phyloP scores from a whole-genome alignment of 2,888 invertebrate genomes.

The Drosophila recens region DNA sequence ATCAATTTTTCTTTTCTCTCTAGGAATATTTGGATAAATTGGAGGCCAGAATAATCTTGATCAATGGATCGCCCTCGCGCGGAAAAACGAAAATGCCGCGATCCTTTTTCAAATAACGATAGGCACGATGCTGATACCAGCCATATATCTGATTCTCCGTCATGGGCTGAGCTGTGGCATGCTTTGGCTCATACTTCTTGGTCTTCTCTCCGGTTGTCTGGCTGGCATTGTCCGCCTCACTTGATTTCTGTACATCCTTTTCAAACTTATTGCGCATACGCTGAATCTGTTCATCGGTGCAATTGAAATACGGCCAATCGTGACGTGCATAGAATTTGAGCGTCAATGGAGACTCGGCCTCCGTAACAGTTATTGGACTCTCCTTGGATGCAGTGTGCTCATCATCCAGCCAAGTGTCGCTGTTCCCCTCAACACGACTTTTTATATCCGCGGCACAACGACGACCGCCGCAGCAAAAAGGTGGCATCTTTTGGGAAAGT shows the following conservation, averaged over 20 bases:
- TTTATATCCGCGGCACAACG: conserved; percentile 58
- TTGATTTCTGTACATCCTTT: conserved; percentile 12
- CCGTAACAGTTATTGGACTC: conserved; percentile 29
- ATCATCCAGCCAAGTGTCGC: not conserved
- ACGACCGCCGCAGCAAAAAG: conserved; percentile 69
- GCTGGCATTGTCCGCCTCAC: not conserved
- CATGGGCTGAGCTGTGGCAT: conserved; percentile 52
- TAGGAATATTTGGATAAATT: no score
- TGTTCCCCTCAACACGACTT: not conserved
- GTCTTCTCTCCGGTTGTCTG: not conserved
- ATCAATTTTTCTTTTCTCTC: not conserved
- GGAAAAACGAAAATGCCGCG: conserved; percentile 67
- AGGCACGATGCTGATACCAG: conserved; percentile 67
- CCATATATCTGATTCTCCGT: conserved; percentile 72
- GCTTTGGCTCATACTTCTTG: conserved; percentile 45
- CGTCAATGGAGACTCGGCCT: conserved; percentile 58
- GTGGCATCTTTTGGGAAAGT: conserved; percentile 53
- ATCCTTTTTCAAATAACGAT: conserved; percentile 54
- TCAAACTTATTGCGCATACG: conserved; percentile 45
- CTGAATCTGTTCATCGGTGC: conserved; percentile 45
- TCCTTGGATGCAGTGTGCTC: not conserved
- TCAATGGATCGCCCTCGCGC: conserved; percentile 62
- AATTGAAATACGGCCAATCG: conserved; percentile 68
- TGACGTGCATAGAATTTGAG: conserved; percentile 74
- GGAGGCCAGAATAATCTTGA: conserved; percentile 43